Conservation (phyloP, 2,888 invertebrate genomes). For the Gasteruption jaculator region DNA sequence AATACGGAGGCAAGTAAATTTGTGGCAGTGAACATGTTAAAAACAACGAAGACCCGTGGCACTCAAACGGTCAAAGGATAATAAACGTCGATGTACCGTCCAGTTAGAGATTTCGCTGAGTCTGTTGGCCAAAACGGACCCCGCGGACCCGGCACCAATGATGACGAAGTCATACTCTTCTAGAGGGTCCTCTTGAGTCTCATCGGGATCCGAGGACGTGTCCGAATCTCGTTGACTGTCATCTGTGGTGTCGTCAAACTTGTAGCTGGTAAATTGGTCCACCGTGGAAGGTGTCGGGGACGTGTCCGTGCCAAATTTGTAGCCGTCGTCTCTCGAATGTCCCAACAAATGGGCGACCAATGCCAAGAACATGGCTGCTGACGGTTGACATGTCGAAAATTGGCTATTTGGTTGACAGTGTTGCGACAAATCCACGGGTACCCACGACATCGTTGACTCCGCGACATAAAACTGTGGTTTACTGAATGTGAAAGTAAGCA, state of each 20-base stretch:
- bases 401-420: constrained; percentile 56
- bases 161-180: constrained; percentile 55
- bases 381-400: constrained; percentile 59
- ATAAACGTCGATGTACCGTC: too few species aligned
- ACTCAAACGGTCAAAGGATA: too few species aligned
- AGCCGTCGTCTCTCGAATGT: constrained; percentile 49
- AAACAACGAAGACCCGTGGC: too few species aligned
- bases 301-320: neutral
- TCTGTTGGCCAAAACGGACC: constrained; percentile 55
- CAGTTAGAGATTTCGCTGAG: constrained; percentile 41
- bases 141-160: constrained; percentile 58
- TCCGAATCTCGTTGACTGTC: constrained; percentile 1
- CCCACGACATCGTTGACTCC: constrained; percentile 51
- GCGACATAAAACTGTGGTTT: too few species aligned
- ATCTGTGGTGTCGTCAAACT: neutral
- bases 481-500: too few species aligned
- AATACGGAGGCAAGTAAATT: too few species aligned
- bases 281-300: neutral
- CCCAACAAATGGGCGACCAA: constrained; percentile 59
- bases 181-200: constrained; percentile 9
- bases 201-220: constrained; percentile 11
- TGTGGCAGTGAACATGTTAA: too few species aligned
- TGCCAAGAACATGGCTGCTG: constrained; percentile 59
- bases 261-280: neutral
- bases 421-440: constrained; percentile 57